These are phyloP conservation scores for Drosophila quinaria DNA, from an alignment of 2,888 invertebrate species.

Conservation along the genomic window DNA sequence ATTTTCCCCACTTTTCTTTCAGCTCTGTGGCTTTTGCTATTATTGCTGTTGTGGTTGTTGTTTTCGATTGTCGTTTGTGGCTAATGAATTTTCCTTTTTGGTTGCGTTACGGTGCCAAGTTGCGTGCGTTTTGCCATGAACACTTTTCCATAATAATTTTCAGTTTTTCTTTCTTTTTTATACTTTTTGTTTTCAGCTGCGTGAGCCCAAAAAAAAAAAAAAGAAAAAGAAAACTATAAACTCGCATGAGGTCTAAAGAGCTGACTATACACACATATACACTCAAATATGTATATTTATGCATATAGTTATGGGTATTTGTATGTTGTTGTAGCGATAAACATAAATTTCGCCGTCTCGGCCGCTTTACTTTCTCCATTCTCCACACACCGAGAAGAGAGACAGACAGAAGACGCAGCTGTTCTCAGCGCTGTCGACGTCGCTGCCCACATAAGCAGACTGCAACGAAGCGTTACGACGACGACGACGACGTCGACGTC, in stretches of 20 bases:
- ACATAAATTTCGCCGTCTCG: constrained; percentile 76
- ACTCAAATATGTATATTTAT: constrained; percentile 16
- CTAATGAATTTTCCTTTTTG: constrained; percentile 53
- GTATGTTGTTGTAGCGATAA: constrained; percentile 60
- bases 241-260: constrained; percentile 26
- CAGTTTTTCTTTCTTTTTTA: constrained; percentile 16
- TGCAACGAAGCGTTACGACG: constrained; percentile 35
- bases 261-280: constrained; percentile 26
- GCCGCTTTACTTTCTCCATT: constrained; percentile 67
- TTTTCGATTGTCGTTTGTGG: constrained; percentile 25
- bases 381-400: constrained; percentile 3
- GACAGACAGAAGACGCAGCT: constrained; percentile 49
- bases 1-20: constrained; percentile 18
- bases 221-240: constrained; percentile 17
- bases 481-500: background rate
- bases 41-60: constrained; percentile 5
- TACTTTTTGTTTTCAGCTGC: constrained; percentile 42
- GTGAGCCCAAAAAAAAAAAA: constrained; percentile 54
- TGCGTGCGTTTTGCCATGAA: constrained; percentile 66
- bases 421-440: constrained; percentile 42
- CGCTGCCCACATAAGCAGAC: constrained; percentile 25
- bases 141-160: constrained; percentile 71
- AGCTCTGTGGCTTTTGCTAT: constrained; percentile 43
- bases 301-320: constrained; percentile 50
- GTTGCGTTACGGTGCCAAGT: constrained; percentile 46